Percentiles rank a stretch among this genome's conserved stretches.
Conservation (phyloP, 2,797 vertebrate genomes). For the Sciurus vulgaris region DNA sequence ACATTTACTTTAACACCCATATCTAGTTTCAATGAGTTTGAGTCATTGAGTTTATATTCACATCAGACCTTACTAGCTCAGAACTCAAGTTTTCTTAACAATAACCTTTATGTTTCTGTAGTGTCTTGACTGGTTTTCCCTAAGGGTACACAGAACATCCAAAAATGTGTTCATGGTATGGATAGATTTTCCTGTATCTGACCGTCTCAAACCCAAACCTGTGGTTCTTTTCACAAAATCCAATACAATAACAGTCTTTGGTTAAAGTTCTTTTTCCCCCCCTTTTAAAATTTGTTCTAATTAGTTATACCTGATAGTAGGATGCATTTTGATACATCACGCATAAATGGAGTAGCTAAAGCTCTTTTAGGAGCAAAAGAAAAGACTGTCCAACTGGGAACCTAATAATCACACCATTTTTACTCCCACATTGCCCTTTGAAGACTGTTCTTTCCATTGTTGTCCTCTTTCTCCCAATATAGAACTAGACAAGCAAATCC, state of each 20-base stretch:
- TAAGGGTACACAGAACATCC: neutral
- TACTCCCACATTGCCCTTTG: neutral
- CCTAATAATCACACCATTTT: neutral
- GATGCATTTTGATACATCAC: too few species aligned
- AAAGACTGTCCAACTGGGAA: neutral
- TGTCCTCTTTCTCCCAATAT: neutral
- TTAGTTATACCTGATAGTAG: too few species aligned
- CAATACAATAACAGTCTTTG: neutral
- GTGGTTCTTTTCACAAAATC: neutral
- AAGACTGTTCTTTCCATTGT: neutral
- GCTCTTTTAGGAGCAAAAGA: neutral
- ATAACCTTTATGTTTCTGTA: neutral
- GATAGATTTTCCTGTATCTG: neutral
- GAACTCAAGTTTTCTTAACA: slow-evolving; percentile 8
- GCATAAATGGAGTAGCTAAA: neutral
- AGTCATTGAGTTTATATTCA: neutral
- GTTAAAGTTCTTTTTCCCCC: neutral
- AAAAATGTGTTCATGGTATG: neutral
- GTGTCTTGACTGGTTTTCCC: neutral
- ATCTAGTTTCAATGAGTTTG: slow-evolving; percentile 36
- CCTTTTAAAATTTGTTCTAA: too few species aligned
- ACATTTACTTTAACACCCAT: neutral
- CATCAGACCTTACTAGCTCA: neutral
- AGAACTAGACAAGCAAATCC: slow-evolving; percentile 5
- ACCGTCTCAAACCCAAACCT: slow-evolving; percentile 25